Evolutionary conservation across 92 coral and sea anemone species (phyloP).

Genomic region (Phenganax subtilis): DNA sequence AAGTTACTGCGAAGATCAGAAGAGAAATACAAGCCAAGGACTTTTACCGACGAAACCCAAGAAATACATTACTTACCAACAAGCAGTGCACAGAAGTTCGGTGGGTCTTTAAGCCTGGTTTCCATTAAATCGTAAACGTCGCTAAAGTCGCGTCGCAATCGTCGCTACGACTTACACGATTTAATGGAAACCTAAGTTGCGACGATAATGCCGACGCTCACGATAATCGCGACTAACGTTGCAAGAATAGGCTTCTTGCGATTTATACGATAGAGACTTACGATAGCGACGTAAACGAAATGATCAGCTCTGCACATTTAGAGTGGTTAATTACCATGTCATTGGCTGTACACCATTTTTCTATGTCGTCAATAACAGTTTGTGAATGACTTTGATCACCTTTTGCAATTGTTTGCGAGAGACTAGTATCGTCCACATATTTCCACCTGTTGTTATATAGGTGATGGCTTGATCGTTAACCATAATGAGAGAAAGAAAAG

Average conservation of each 20-base stretch:
- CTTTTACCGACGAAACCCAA: not conserved
- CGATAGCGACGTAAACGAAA: not conserved
- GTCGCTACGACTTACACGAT: too few relatives aligned
- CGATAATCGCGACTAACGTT: too few relatives aligned
- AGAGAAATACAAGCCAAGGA: slow-evolving; percentile 4
- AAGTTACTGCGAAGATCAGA: slow-evolving; percentile 34
- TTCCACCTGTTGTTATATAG: slow-evolving; percentile 4
- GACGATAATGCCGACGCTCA: too few relatives aligned
- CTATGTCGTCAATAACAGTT: not conserved
- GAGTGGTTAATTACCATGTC: slow-evolving; percentile 2
- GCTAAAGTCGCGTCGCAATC: too few relatives aligned
- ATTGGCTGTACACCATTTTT: not conserved
- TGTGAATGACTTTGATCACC: slow-evolving; percentile 26
- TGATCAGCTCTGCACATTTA: slow-evolving; percentile 25
- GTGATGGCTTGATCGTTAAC: not conserved
- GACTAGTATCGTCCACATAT: slow-evolving; percentile 3
- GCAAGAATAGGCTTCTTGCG: too few relatives aligned
- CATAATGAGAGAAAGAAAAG: slow-evolving; percentile 3
- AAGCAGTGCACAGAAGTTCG: not conserved
- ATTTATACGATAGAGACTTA: too few relatives aligned
- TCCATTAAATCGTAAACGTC: too few relatives aligned
- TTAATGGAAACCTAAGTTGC: too few relatives aligned
- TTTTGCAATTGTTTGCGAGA: slow-evolving; percentile 19
- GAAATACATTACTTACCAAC: not conserved
- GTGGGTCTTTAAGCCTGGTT: not conserved